These are phyloP conservation scores for Rhodinocichla rosea DNA, from an alignment of 2,113 vertebrate genomes.

Conservation along the genomic window DNA sequence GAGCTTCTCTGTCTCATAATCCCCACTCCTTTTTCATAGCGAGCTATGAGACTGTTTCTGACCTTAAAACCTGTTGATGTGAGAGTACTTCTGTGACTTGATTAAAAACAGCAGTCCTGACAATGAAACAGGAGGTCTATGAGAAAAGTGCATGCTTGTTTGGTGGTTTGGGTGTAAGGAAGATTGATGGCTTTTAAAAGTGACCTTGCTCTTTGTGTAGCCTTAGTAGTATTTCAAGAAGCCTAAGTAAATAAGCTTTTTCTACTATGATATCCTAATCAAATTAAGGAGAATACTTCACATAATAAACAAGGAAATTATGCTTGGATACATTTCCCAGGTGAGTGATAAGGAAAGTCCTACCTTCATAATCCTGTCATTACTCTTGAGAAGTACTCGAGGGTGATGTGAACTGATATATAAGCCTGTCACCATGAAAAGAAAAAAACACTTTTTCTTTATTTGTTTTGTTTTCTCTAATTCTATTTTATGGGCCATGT, in stretches of 20 bases:
- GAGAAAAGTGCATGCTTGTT: neutral
- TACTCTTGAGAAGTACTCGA: neutral
- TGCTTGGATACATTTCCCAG: neutral
- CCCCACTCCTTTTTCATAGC: neutral
- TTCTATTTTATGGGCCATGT: neutral
- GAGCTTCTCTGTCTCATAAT: neutral
- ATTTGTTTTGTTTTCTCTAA: constrained; percentile 16
- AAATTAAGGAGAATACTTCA: neutral
- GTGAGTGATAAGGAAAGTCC: neutral
- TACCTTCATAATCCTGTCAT: neutral
- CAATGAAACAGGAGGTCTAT: neutral
- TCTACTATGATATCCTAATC: neutral
- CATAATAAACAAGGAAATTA: neutral
- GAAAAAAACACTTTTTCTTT: neutral
- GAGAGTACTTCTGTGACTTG: constrained; percentile 11
- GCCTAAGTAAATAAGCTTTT: neutral
- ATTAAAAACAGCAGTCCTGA: constrained; percentile 29
- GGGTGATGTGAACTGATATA: neutral
- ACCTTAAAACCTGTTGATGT: constrained; percentile 44
- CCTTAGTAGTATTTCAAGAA: neutral
- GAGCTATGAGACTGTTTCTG: constrained; percentile 8
- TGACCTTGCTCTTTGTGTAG: neutral
- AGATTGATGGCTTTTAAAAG: constrained; percentile 18
- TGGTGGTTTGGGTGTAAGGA: constrained; percentile 10
- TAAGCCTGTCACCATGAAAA: neutral